Conservation (phyloP, 2,113 vertebrate species). For the Mionectes macconnelli region DNA sequence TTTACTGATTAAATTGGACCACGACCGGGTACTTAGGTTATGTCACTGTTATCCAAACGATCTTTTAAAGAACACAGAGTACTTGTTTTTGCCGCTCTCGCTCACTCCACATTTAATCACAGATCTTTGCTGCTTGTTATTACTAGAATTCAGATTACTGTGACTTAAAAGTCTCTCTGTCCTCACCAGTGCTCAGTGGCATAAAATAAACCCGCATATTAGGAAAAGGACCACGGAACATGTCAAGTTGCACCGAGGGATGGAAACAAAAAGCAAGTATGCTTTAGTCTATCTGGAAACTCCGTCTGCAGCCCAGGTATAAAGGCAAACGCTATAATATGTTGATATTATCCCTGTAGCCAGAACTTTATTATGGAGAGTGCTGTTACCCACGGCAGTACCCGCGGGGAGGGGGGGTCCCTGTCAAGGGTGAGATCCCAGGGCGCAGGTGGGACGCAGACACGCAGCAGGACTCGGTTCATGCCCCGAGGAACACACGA, state of each 20-base stretch:
- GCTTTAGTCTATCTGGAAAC: not conserved
- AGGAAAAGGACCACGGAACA: not conserved
- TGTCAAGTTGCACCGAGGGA: not conserved
- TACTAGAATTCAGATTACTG: slow-evolving; percentile 36
- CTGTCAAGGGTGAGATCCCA: rapidly evolving
- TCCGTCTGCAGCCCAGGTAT: not conserved
- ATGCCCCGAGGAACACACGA: rapidly evolving
- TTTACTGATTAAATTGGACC: slow-evolving; percentile 41
- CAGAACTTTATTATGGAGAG: not conserved
- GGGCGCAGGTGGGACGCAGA: not conserved
- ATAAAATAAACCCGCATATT: not conserved
- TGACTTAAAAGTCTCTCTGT: slow-evolving; percentile 10
- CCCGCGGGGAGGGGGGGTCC: rapidly evolving
- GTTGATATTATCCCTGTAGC: not conserved
- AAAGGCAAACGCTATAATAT: not conserved
- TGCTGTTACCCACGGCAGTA: not conserved
- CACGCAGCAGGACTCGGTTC: rapidly evolving
- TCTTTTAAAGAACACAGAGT: slow-evolving; percentile 49
- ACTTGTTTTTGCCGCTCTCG: slow-evolving; percentile 5
- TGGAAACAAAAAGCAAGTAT: not conserved
- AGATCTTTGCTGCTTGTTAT: slow-evolving; percentile 8
- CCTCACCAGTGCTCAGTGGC: not conserved
- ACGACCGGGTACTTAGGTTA: not conserved
- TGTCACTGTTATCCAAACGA: slow-evolving; percentile 23
- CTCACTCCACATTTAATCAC: not conserved